A percentile compares a stretch with the other conserved stretches of the same genome.
Conservation (phyloP, 2,888 invertebrate genomes). For the Andrena hattorfiana region DNA sequence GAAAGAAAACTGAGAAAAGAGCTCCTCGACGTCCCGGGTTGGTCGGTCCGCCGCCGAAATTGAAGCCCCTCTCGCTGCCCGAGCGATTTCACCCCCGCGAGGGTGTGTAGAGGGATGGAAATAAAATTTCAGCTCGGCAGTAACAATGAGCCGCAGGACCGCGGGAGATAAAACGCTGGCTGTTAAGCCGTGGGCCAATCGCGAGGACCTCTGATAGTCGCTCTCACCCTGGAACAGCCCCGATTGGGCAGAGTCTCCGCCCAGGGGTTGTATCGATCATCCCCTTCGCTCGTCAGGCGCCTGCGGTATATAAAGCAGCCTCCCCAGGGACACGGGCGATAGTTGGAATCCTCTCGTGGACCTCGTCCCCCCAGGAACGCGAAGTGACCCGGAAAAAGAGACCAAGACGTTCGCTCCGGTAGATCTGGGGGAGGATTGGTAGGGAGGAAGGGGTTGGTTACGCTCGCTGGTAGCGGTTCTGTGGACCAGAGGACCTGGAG, state of each 20-base stretch:
- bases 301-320: slow-evolving; percentile 77
- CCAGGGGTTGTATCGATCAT: slow-evolving; percentile 82
- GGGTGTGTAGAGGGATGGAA: slow-evolving; percentile 48
- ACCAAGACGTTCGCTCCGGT: not conserved
- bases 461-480: not conserved
- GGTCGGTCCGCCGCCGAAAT: slow-evolving; percentile 33
- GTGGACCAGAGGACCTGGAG: not conserved
- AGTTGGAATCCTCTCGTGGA: slow-evolving; percentile 61
- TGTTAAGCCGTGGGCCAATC: slow-evolving; percentile 73
- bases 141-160: slow-evolving; percentile 80
- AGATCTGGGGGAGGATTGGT: not conserved
- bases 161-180: slow-evolving; percentile 69
- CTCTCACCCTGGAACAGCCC: slow-evolving; percentile 41
- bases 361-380: slow-evolving; percentile 3
- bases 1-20: slow-evolving; percentile 30
- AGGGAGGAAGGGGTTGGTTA: not conserved
- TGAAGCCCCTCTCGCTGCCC: slow-evolving; percentile 21
- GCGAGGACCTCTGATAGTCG: slow-evolving; percentile 64
- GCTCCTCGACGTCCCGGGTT: slow-evolving; percentile 32
- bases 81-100: not conserved
- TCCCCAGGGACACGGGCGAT: slow-evolving; percentile 75
- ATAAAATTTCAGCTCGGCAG: slow-evolving; percentile 76
- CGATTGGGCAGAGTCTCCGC: slow-evolving; percentile 79
- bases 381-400: slow-evolving; percentile 19
- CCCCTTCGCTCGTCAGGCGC: slow-evolving; percentile 63